Evolutionary conservation across 2,888 invertebrate species (phyloP).

Genomic region (Polymixis lichenea): DNA sequence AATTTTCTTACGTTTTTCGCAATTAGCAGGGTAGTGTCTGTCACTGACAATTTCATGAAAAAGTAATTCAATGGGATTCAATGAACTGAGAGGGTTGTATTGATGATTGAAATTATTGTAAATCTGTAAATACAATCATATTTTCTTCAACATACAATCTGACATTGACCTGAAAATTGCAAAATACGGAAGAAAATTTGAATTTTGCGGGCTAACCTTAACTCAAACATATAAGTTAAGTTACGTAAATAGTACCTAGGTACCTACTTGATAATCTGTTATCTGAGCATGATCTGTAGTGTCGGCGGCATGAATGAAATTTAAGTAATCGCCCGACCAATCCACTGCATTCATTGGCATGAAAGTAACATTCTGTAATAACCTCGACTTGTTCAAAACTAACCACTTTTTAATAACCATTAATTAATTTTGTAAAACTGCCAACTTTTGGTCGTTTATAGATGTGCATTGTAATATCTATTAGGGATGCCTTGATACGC

Average conservation of each 20-base stretch:
- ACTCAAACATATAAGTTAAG: conserved; percentile 6
- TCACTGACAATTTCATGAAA: no score
- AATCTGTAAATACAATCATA: no score
- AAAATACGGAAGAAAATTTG: no score
- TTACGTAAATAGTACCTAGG: conserved; percentile 5
- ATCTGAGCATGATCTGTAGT: conserved; percentile 12
- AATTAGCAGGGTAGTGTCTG: no score
- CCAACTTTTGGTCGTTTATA: conserved; percentile 46
- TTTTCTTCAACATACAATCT: no score
- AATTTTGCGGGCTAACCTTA: neutral
- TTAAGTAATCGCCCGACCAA: conserved; percentile 28
- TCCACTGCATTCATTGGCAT: conserved; percentile 1
- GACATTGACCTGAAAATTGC: no score
- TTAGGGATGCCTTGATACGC: no score
- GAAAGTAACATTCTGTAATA: conserved; percentile 34
- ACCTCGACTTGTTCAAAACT: conserved; percentile 42
- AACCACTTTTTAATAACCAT: conserved; percentile 36
- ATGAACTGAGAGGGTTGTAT: no score
- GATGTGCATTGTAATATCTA: conserved; percentile 21
- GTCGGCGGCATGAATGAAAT: conserved; percentile 45
- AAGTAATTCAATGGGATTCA: no score
- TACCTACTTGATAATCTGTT: neutral
- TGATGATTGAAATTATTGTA: no score
- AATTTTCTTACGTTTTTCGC: no score
- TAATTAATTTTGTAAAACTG: conserved; percentile 46